A percentile compares a stretch with the other conserved stretches of the same genome.
phyloP scores from a whole-genome alignment of 2,888 invertebrate genomes.

The Prenolepis imparis region DNA sequence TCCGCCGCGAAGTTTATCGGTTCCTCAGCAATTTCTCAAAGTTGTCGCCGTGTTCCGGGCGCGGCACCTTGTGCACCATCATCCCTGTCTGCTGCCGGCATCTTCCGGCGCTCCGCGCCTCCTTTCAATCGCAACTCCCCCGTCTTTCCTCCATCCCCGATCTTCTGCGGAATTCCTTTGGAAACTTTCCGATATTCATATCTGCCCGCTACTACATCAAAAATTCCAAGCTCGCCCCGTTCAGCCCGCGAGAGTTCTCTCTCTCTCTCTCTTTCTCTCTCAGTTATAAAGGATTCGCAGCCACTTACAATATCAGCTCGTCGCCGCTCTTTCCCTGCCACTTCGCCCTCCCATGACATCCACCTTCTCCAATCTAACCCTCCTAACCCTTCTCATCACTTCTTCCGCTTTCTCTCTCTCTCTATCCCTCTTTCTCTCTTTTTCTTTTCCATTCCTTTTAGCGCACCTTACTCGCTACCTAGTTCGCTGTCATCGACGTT shows the following conservation, averaged over 20 bases:
- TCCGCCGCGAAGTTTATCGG: slow-evolving; percentile 82
- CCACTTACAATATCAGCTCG: slow-evolving; percentile 84
- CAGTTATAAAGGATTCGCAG: slow-evolving; percentile 85
- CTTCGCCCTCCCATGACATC: slow-evolving; percentile 55
- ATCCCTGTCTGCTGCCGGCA: slow-evolving; percentile 25
- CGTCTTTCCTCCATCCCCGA: slow-evolving; percentile 68
- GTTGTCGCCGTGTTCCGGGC: slow-evolving; percentile 65
- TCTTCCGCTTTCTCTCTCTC: slow-evolving; percentile 22
- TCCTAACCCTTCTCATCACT: neutral
- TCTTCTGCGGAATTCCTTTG: slow-evolving; percentile 83
- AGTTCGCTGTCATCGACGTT: slow-evolving; percentile 67
- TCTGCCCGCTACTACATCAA: slow-evolving; percentile 84
- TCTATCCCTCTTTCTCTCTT: slow-evolving; percentile 15
- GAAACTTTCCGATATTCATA: slow-evolving; percentile 86
- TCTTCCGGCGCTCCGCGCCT: slow-evolving; percentile 14
- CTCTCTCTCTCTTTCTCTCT: slow-evolving; percentile 75
- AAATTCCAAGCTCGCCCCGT: slow-evolving; percentile 84
- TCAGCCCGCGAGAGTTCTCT: slow-evolving; percentile 73
- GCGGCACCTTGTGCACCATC: slow-evolving; percentile 59
- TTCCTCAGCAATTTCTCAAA: slow-evolving; percentile 81
- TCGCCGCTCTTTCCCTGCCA: slow-evolving; percentile 63
- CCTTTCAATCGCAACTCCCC: slow-evolving; percentile 56
- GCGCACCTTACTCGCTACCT: slow-evolving; percentile 24
- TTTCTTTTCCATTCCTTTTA: neutral
- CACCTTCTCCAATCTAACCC: slow-evolving; percentile 39